phyloP scores from a whole-genome alignment of 1,140 invertebrate species.

The Micrasema minimum region DNA sequence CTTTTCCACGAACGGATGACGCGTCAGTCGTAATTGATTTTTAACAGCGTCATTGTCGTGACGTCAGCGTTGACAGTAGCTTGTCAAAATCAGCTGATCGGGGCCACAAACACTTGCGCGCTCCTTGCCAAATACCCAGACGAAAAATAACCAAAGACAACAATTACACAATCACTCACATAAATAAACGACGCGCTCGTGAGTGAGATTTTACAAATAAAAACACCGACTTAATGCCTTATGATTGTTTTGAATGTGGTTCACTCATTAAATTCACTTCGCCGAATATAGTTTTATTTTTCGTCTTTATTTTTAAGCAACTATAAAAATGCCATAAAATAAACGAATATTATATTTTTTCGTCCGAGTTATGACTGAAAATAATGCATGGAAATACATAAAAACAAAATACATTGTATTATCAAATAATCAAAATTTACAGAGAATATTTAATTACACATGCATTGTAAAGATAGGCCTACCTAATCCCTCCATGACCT shows the following conservation, averaged over 20 bases:
- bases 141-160: slow-evolving; percentile 7
- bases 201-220: neutral
- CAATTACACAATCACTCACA: slow-evolving; percentile 9
- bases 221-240: neutral
- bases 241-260: neutral
- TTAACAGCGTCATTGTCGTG: neutral
- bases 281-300: neutral
- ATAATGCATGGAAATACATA: no score
- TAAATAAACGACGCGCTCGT: neutral
- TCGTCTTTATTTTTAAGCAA: neutral
- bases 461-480: no score
- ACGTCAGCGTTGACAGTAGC: slow-evolving; percentile 18
- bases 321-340: neutral
- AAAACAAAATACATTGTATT: no score
- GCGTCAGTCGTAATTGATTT: slow-evolving; percentile 6
- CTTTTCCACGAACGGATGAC: slow-evolving; percentile 3
- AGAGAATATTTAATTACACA: no score
- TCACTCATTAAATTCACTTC: neutral
- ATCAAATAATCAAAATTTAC: no score
- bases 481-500: no score
- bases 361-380: no score
- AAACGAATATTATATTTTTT: no score
- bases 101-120: neutral
- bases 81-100: slow-evolving; percentile 27
- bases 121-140: neutral